Percentiles rank a stretch among this genome's conserved stretches.
Conservation (phyloP, 2,113 vertebrate genomes). For the Zosterops lateralis region DNA sequence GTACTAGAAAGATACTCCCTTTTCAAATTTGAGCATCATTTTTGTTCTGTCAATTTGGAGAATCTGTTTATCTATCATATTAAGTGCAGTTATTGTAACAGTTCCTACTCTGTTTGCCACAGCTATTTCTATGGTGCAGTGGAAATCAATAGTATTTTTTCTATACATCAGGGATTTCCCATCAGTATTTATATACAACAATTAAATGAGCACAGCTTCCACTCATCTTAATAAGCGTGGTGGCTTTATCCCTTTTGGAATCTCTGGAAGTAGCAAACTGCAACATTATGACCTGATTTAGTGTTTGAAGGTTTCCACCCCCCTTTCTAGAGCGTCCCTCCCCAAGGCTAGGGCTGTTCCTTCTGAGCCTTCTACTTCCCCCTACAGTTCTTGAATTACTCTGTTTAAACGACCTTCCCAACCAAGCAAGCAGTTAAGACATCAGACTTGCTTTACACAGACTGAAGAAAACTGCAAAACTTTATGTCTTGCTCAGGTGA, state of each 20-base stretch:
- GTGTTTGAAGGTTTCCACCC: not conserved
- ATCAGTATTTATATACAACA: not conserved
- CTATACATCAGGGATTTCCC: not conserved
- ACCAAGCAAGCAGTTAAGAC: not conserved
- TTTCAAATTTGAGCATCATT: not conserved
- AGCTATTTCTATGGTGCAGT: not conserved
- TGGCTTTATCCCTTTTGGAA: not conserved
- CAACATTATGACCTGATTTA: not conserved
- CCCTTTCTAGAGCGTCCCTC: not conserved
- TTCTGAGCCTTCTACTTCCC: not conserved
- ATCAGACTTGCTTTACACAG: not conserved
- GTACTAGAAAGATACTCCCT: not conserved
- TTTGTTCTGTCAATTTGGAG: not conserved
- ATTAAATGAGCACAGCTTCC: not conserved
- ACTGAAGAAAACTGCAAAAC: not conserved
- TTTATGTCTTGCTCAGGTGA: not conserved
- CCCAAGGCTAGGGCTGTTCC: accelerated
- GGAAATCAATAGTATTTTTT: not conserved
- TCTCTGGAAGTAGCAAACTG: not conserved
- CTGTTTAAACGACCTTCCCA: not conserved
- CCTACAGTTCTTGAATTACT: not conserved
- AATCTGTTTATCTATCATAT: not conserved
- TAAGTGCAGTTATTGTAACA: not conserved
- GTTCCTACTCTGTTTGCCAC: not conserved
- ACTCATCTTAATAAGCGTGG: not conserved